These are phyloP conservation scores for Diadema setosum DNA, from an alignment of 35 echinoderm and acorn worm species.

Conservation along the genomic window DNA sequence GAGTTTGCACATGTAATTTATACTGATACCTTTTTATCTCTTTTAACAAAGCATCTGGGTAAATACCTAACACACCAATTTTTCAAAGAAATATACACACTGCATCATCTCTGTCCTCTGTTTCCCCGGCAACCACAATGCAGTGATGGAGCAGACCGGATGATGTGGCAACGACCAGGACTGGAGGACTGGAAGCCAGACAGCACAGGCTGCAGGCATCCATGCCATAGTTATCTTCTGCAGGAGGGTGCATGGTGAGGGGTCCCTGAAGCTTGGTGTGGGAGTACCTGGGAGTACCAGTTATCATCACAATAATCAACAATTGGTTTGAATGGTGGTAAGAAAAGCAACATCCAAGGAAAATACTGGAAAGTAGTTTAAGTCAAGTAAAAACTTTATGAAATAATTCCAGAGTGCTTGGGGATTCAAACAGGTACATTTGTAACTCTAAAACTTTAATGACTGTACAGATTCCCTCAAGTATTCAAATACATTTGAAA, in stretches of 20 bases:
- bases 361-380: too few relatives aligned
- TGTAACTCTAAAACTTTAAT: too few relatives aligned
- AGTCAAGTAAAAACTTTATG: too few relatives aligned
- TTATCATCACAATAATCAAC: too few relatives aligned
- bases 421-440: too few relatives aligned
- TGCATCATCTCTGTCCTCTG: slow-evolving; percentile 53
- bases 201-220: slow-evolving; percentile 91
- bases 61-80: background rate
- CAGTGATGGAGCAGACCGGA: slow-evolving; percentile 88
- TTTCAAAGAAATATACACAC: background rate
- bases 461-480: too few relatives aligned
- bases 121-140: slow-evolving; percentile 41
- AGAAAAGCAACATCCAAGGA: too few relatives aligned
- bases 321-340: too few relatives aligned
- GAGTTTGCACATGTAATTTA: too few relatives aligned
- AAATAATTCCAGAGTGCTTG: too few relatives aligned
- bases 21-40: too few relatives aligned
- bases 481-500: too few relatives aligned
- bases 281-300: slow-evolving; percentile 38
- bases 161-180: slow-evolving; percentile 86
- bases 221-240: slow-evolving; percentile 97
- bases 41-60: background rate
- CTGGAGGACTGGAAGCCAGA: slow-evolving; percentile 68
- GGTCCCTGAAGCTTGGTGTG: slow-evolving; percentile 68
- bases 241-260: slow-evolving; percentile 90